Evolutionary conservation across 1,140 invertebrate species (phyloP).

Genomic region (Apolygus lucorum): DNA sequence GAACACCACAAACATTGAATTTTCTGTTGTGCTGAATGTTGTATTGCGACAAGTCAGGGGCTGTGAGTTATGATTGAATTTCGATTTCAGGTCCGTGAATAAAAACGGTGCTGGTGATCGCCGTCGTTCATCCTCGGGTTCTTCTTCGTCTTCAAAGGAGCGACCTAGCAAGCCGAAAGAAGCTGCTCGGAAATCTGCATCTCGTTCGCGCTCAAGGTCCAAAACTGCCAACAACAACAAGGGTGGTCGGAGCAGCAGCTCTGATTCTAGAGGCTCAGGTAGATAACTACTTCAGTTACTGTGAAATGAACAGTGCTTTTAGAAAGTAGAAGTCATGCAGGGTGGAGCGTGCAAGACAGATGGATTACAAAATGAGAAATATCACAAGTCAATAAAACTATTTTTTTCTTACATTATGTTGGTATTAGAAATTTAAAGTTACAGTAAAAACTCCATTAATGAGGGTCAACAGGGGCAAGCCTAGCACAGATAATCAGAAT

Average conservation of each 20-base stretch:
- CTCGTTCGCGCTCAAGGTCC: conserved; percentile 33
- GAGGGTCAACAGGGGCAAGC: too few relatives aligned
- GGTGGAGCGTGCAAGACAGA: too few relatives aligned
- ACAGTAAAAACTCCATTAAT: too few relatives aligned
- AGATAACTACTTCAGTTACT: too few relatives aligned
- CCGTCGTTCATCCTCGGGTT: conserved; percentile 30
- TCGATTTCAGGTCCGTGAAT: conserved; percentile 34
- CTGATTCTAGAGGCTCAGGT: conserved; percentile 35
- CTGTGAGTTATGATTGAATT: too few relatives aligned
- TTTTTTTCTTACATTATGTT: not conserved
- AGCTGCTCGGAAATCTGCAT: conserved; percentile 20
- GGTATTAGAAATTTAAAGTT: too few relatives aligned
- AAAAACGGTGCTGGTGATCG: conserved; percentile 26
- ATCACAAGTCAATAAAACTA: not conserved
- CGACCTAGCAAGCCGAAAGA: conserved; percentile 23
- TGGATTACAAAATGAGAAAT: too few relatives aligned
- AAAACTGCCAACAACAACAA: conserved; percentile 32
- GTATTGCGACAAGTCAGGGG: too few relatives aligned
- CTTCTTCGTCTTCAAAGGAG: conserved; percentile 28
- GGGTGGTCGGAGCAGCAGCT: conserved; percentile 39
- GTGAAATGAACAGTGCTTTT: too few relatives aligned
- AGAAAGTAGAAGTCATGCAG: too few relatives aligned
- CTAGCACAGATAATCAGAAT: too few relatives aligned
- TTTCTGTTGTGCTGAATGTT: too few relatives aligned
- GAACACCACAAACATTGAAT: not conserved